A percentile compares a stretch with the other conserved stretches of the same genome.
Evolutionary conservation across 2,888 invertebrate genomes (phyloP).

Genomic region (Lagria hirta): DNA sequence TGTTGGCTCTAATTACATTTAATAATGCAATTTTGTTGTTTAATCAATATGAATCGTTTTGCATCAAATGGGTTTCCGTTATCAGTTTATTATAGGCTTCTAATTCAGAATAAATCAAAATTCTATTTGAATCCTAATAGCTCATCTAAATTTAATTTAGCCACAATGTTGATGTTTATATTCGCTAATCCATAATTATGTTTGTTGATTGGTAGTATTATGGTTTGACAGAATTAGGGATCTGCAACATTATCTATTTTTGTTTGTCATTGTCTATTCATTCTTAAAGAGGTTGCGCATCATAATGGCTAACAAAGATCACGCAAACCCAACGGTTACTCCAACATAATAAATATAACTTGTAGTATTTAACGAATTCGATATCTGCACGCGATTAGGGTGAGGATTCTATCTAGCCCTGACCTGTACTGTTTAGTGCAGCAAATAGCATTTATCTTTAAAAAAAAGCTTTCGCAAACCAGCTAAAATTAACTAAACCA

Average conservation of each 20-base stretch:
- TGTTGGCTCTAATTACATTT: not conserved
- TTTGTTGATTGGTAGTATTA: constrained; percentile 20
- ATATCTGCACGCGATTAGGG: constrained; percentile 37
- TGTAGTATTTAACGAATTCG: constrained; percentile 41
- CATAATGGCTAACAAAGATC: constrained; percentile 21
- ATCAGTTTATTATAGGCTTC: constrained; percentile 18
- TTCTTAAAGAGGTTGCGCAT: constrained; percentile 22
- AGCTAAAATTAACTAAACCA: no score
- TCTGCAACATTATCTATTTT: constrained; percentile 19
- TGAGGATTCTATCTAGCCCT: constrained; percentile 24
- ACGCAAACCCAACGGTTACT: constrained; percentile 29
- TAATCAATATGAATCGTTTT: constrained; percentile 13
- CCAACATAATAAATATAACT: constrained; percentile 37
- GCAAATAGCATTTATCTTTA: constrained; percentile 6
- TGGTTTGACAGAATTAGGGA: constrained; percentile 16
- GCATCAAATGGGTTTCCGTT: constrained; percentile 11
- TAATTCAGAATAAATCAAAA: constrained; percentile 17
- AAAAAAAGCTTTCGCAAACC: not conserved
- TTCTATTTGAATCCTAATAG: constrained; percentile 14
- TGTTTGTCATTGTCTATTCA: constrained; percentile 20
- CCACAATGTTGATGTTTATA: constrained; percentile 12
- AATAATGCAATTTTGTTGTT: constrained; percentile 6
- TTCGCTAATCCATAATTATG: constrained; percentile 20
- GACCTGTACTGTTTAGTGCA: constrained; percentile 19
- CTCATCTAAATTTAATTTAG: constrained; percentile 16